Evolutionary conservation across 2,797 vertebrate species (phyloP).

Genomic region (Intellagama lesueurii): DNA sequence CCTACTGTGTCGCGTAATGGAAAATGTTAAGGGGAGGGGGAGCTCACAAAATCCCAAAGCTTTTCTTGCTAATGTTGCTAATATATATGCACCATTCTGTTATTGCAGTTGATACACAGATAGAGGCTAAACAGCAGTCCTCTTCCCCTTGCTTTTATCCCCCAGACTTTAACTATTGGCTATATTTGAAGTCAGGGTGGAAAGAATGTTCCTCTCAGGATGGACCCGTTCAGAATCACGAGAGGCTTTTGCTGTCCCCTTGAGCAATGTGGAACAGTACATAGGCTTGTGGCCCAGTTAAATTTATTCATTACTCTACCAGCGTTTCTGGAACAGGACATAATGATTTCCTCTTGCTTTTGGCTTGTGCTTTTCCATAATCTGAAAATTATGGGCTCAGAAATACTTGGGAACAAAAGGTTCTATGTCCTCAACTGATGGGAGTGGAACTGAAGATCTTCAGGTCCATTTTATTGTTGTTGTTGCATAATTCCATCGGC

Average conservation of each 20-base stretch:
- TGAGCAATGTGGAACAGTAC: not conserved
- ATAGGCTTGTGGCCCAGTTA: not conserved
- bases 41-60: not conserved
- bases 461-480: not conserved
- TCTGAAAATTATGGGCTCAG: not conserved
- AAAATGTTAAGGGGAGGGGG: conserved; percentile 15
- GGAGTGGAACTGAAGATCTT: not conserved
- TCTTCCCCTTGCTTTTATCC: not conserved
- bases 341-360: not conserved
- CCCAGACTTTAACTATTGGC: not conserved
- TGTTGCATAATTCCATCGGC: not conserved
- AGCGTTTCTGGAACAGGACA: not conserved
- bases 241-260: not conserved
- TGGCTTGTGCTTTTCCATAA: not conserved
- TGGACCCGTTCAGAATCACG: not conserved
- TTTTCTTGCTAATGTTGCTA: not conserved
- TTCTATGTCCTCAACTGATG: not conserved
- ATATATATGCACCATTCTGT: not conserved
- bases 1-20: not conserved
- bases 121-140: not conserved
- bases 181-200: not conserved
- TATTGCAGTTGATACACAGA: not conserved
- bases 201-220: not conserved
- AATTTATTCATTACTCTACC: not conserved
- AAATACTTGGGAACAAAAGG: not conserved